Conservation (phyloP, 2,797 vertebrate species). For the Propithecus perrieri region DNA sequence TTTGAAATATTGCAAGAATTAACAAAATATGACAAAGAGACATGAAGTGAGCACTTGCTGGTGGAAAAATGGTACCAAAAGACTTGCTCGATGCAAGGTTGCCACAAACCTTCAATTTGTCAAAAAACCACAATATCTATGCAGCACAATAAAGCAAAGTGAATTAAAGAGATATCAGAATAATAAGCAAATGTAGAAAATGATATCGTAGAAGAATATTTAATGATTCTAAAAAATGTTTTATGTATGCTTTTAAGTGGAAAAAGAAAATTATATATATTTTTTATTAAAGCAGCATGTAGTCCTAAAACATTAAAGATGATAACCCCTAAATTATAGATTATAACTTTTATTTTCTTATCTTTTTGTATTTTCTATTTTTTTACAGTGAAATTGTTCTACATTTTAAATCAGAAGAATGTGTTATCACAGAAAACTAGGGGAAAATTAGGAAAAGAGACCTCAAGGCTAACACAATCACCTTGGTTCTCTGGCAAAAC, state of each 20-base stretch:
- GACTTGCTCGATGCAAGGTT: background rate
- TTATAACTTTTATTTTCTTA: background rate
- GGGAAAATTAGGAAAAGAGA: background rate
- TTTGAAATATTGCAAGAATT: background rate
- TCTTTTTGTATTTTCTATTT: background rate
- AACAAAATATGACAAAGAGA: background rate
- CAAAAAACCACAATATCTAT: background rate
- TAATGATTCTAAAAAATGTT: background rate
- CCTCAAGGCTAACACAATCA: background rate
- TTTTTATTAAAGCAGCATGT: background rate
- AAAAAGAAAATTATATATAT: background rate
- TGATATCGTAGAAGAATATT: background rate
- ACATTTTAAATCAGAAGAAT: conserved; percentile 41
- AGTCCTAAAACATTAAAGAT: background rate
- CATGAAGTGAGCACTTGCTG: background rate
- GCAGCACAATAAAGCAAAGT: background rate
- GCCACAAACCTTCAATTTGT: background rate
- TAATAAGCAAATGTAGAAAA: conserved; percentile 8
- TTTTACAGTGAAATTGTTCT: background rate
- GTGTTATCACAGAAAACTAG: background rate
- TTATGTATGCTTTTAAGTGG: background rate
- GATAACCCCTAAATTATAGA: background rate
- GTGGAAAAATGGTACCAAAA: background rate
- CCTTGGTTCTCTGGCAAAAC: background rate
- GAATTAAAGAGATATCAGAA: background rate